phyloP scores from a whole-genome alignment of 2,113 vertebrate species.

The Gorsachius goisagi region DNA sequence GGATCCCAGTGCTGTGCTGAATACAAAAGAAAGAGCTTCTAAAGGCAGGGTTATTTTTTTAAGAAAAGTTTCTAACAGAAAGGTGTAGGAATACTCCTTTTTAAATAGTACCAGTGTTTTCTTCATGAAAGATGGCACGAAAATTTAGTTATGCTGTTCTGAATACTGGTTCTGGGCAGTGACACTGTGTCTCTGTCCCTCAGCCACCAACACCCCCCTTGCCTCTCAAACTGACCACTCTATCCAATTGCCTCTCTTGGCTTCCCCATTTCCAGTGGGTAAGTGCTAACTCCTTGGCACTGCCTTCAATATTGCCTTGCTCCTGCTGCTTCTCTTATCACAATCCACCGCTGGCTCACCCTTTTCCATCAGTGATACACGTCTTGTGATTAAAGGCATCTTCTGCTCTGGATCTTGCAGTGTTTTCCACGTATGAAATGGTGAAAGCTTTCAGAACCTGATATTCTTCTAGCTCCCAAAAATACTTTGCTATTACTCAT shows the following conservation, averaged over 20 bases:
- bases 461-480: not conserved
- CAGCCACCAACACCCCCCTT: not conserved
- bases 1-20: not conserved
- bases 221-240: not conserved
- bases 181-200: not conserved
- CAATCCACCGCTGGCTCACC: not conserved
- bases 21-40: not conserved
- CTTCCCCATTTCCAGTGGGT: not conserved
- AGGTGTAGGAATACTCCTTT: not conserved
- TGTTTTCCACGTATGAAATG: not conserved
- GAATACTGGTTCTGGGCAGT: not conserved
- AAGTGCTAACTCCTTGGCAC: not conserved
- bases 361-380: not conserved
- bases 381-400: not conserved
- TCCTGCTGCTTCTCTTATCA: not conserved
- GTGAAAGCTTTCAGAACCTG: not conserved
- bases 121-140: not conserved
- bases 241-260: not conserved
- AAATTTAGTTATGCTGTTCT: not conserved
- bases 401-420: not conserved
- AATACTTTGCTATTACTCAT: not conserved
- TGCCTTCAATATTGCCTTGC: not conserved
- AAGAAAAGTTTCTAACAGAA: not conserved
- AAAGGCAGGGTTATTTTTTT: not conserved
- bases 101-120: not conserved